These are phyloP conservation scores for Amiota mariae DNA, from an alignment of 2,888 invertebrate genomes.

Conservation along the genomic window DNA sequence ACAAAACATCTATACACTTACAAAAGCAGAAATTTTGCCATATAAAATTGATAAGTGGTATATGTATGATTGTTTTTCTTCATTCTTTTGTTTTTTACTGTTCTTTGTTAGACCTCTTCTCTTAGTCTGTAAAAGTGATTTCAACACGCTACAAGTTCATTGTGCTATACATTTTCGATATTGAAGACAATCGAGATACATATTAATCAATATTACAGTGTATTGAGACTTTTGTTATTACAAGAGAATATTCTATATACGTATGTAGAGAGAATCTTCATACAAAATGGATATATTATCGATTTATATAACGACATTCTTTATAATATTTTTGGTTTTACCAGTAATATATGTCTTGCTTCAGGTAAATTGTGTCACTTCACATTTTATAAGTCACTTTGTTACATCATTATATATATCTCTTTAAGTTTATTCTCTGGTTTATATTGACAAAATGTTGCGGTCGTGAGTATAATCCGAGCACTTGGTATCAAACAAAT, in stretches of 20 bases:
- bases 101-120: not conserved
- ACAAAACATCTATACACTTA: not conserved
- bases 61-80: no score
- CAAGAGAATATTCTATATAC: no score
- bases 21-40: not conserved
- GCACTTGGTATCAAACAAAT: constrained; percentile 1
- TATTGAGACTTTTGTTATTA: no score
- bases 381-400: not conserved
- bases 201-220: not conserved
- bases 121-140: constrained; percentile 19
- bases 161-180: not conserved
- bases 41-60: no score
- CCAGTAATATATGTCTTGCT: constrained; percentile 53
- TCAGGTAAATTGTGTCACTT: constrained; percentile 48
- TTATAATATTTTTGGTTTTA: constrained; percentile 50
- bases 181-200: not conserved
- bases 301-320: constrained; percentile 47
- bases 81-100: no score
- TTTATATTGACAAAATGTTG: constrained; percentile 48
- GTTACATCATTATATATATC: not conserved
- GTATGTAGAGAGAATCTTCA: not conserved
- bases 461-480: constrained; percentile 31
- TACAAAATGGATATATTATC: constrained; percentile 46
- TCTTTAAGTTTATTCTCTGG: constrained; percentile 53
- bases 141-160: not conserved